phyloP scores from a whole-genome alignment of 2,797 vertebrate genomes.

The Amblyopsis hoosieri region DNA sequence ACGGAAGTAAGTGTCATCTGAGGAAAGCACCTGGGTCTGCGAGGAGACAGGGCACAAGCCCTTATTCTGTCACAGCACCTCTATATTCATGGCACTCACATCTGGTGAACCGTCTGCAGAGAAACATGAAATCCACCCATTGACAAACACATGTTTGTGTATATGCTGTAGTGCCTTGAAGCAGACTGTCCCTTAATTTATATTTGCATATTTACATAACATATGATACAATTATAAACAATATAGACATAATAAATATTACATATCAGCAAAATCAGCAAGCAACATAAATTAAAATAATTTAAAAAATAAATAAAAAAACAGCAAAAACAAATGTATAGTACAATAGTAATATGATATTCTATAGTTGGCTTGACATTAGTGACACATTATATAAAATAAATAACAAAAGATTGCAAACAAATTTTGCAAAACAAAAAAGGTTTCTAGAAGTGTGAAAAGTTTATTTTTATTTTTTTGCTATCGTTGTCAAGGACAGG shows the following conservation, averaged over 20 bases:
- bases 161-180: constrained; percentile 34
- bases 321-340: too few relatives aligned
- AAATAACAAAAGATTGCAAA: constrained; percentile 29
- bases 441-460: too few relatives aligned
- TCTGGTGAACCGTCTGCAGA: constrained; percentile 26
- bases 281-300: too few relatives aligned
- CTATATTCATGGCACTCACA: constrained; percentile 44
- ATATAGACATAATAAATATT: too few relatives aligned
- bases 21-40: constrained; percentile 34
- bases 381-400: too few relatives aligned
- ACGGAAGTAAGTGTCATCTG: constrained; percentile 50
- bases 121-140: constrained; percentile 10
- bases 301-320: too few relatives aligned
- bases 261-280: too few relatives aligned
- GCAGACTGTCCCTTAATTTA: constrained; percentile 56
- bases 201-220: constrained; percentile 41
- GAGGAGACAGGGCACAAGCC: constrained; percentile 47
- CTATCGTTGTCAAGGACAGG: constrained; percentile 43
- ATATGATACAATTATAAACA: too few relatives aligned
- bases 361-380: too few relatives aligned
- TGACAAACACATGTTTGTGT: constrained; percentile 14
- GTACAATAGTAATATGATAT: too few relatives aligned
- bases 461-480: too few relatives aligned
- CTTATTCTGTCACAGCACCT: constrained; percentile 41
- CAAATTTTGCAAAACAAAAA: constrained; percentile 3